These are phyloP conservation scores for Gonioctena quinquepunctata DNA, from an alignment of 1,140 invertebrate genomes.

Conservation along the genomic window DNA sequence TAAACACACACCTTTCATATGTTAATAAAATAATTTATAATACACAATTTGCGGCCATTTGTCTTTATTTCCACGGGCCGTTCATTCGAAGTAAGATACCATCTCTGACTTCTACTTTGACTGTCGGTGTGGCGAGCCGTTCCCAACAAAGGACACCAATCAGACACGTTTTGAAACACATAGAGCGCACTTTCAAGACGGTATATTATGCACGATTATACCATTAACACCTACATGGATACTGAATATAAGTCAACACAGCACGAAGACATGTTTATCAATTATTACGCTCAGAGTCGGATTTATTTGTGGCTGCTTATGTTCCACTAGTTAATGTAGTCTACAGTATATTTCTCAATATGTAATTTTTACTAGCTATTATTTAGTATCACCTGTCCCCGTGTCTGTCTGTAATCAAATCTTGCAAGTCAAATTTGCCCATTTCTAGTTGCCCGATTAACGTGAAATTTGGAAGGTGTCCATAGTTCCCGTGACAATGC, in stretches of 20 bases:
- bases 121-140: background rate
- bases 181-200: background rate
- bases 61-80: background rate
- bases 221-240: background rate
- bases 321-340: no score
- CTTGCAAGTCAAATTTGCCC: no score
- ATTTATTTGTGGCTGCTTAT: no score
- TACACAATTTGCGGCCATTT: background rate
- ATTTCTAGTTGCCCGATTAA: no score
- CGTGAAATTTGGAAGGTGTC: no score
- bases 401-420: no score
- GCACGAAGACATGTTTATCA: background rate
- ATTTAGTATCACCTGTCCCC: no score
- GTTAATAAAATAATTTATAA: constrained; percentile 1
- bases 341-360: no score
- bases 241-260: background rate
- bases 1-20: background rate
- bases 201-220: background rate
- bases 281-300: no score
- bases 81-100: background rate
- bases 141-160: background rate
- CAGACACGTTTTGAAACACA: background rate
- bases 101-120: background rate
- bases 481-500: no score
- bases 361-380: no score